Evolutionary conservation across 2,797 vertebrate species (phyloP).

Genomic region (Mormyrops boulengeri): DNA sequence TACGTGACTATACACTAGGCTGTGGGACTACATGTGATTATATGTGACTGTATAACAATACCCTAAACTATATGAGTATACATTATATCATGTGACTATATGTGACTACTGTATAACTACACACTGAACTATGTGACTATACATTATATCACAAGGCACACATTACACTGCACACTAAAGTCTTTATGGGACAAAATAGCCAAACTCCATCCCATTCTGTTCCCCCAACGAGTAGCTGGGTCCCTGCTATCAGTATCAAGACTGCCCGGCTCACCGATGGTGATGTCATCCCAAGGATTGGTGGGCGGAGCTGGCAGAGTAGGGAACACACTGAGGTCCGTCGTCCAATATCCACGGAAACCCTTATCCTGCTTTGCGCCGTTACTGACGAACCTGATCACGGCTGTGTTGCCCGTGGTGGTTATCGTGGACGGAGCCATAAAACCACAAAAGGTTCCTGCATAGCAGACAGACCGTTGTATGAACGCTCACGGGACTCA

Average conservation of each 20-base stretch:
- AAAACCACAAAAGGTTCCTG: slow-evolving; percentile 61
- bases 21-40: background rate
- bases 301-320: slow-evolving; percentile 46
- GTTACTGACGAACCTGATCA: slow-evolving; percentile 61
- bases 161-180: background rate
- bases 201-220: background rate
- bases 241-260: background rate
- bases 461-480: background rate
- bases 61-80: background rate
- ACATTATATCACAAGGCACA: background rate
- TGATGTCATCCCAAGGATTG: slow-evolving; percentile 57
- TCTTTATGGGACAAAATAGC: background rate
- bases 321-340: slow-evolving; percentile 43
- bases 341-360: slow-evolving; percentile 67
- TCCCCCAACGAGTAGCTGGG: background rate
- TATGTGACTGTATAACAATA: background rate
- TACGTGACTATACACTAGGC: background rate
- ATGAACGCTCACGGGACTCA: background rate
- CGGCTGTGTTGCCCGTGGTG: slow-evolving; percentile 37
- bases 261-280: slow-evolving; percentile 44
- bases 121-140: background rate
- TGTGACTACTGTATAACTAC: too few relatives aligned
- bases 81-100: background rate
- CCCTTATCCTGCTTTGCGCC: slow-evolving; percentile 48
- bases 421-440: slow-evolving; percentile 36